Conservation (phyloP, 2,797 vertebrate species). For the Aplochiton taeniatus region DNA sequence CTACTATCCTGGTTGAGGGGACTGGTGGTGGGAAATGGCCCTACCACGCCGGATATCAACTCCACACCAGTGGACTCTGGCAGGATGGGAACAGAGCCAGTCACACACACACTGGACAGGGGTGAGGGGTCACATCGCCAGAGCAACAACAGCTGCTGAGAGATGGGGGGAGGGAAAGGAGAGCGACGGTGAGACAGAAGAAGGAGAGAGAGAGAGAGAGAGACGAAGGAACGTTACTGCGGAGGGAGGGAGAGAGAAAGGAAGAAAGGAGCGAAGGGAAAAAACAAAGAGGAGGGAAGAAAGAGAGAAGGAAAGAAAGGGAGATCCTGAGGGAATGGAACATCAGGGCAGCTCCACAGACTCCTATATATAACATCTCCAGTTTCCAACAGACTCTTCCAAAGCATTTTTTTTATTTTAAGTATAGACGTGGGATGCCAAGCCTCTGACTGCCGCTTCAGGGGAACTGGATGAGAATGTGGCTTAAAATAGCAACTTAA, state of each 20-base stretch:
- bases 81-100: conserved; percentile 12
- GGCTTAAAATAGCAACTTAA: too few species aligned
- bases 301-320: neutral
- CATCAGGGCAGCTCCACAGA: too few species aligned
- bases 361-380: too few species aligned
- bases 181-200: conserved; percentile 10
- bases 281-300: neutral
- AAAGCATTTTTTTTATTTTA: too few species aligned
- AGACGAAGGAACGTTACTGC: too few species aligned
- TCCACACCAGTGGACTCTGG: conserved; percentile 4
- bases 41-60: conserved; percentile 13
- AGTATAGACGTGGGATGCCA: too few species aligned
- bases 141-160: conserved; percentile 16
- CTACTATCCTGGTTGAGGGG: too few species aligned
- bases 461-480: too few species aligned
- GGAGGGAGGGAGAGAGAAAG: neutral
- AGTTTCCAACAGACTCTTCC: too few species aligned
- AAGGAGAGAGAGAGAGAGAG: neutral
- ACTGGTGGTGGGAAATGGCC: conserved; percentile 8
- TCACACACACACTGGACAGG: conserved; percentile 11
- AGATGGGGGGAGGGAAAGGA: neutral
- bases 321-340: too few species aligned
- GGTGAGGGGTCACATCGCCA: neutral
- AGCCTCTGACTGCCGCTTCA: too few species aligned
- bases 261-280: neutral